Percentiles rank a stretch among this genome's conserved stretches.
These are phyloP conservation scores for Acheta domesticus DNA, from an alignment of 2,888 invertebrate genomes.

Conservation along the genomic window DNA sequence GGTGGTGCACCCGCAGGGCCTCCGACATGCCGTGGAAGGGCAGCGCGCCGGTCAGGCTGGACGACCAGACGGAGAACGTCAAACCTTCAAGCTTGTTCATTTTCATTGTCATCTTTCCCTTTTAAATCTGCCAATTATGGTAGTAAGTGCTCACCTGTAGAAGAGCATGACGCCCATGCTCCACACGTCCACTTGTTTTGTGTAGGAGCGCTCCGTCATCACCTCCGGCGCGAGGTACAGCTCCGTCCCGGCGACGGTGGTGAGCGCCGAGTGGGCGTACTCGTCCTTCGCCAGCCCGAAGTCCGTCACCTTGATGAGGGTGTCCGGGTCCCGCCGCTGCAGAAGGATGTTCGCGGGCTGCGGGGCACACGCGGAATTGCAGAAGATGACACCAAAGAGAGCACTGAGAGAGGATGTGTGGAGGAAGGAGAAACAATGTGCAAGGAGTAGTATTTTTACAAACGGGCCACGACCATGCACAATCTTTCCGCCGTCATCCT, in stretches of 20 bases:
- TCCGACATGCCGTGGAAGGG: neutral
- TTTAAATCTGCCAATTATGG: too few relatives aligned
- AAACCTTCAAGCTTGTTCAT: too few relatives aligned
- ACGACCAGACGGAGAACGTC: neutral
- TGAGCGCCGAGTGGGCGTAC: neutral
- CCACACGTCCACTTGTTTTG: conserved; percentile 1
- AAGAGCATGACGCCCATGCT: conserved; percentile 4
- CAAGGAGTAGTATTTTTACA: too few relatives aligned
- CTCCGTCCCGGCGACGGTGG: neutral
- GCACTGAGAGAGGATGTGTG: too few relatives aligned
- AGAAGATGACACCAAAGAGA: too few relatives aligned
- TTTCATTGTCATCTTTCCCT: too few relatives aligned
- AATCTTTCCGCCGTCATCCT: too few relatives aligned
- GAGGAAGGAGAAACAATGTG: too few relatives aligned
- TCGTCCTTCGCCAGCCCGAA: neutral
- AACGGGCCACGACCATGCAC: too few relatives aligned
- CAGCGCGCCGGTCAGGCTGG: neutral
- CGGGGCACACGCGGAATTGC: neutral
- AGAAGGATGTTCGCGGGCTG: neutral
- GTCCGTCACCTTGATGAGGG: conserved; percentile 2
- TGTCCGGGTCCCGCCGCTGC: neutral
- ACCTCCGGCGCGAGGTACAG: neutral
- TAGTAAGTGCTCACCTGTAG: neutral
- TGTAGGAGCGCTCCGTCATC: neutral
- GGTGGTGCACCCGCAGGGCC: neutral